Conservation (phyloP, 2,888 invertebrate species). For the Chesias legatella region DNA sequence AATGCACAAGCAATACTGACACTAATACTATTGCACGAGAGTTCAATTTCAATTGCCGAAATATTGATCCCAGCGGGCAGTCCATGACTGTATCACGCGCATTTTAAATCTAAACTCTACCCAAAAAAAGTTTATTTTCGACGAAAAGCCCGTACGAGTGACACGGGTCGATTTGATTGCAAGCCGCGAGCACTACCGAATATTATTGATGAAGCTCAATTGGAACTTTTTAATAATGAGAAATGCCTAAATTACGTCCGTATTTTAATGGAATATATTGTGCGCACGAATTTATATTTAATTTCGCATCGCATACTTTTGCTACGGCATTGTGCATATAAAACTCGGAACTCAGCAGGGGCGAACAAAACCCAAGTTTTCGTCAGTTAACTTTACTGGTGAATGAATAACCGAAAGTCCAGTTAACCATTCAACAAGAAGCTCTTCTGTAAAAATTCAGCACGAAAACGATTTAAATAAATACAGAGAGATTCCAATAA, state of each 20-base stretch:
- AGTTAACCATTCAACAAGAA: constrained; percentile 42
- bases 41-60: too few relatives aligned
- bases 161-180: constrained; percentile 47
- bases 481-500: constrained; percentile 48
- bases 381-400: background rate
- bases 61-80: too few relatives aligned
- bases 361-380: too few relatives aligned
- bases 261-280: constrained; percentile 13
- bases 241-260: constrained; percentile 16
- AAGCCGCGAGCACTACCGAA: constrained; percentile 41
- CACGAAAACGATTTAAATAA: constrained; percentile 43
- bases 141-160: background rate
- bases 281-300: constrained; percentile 4
- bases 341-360: too few relatives aligned
- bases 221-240: constrained; percentile 20
- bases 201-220: constrained; percentile 26
- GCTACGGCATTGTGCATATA: too few relatives aligned
- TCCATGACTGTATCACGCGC: too few relatives aligned
- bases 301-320: background rate
- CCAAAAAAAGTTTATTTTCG: too few relatives aligned
- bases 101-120: too few relatives aligned
- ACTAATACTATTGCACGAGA: too few relatives aligned
- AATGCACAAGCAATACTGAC: too few relatives aligned
- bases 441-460: constrained; percentile 35
- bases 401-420: constrained; percentile 19